Evolutionary conservation across 2,888 invertebrate genomes (phyloP).

Genomic region (Amaurobius ferox): DNA sequence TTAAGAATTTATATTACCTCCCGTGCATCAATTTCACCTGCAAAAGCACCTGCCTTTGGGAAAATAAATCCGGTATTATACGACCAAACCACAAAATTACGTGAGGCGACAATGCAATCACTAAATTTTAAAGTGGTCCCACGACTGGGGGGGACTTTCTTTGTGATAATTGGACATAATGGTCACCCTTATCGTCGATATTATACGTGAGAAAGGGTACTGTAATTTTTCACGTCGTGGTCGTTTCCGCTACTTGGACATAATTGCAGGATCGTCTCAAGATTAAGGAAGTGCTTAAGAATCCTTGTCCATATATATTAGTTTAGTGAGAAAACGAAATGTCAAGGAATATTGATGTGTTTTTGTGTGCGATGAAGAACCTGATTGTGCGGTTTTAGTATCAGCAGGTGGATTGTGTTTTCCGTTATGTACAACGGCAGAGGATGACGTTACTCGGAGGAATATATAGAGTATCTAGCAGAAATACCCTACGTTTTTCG

Average conservation of each 20-base stretch:
- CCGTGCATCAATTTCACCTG: neutral
- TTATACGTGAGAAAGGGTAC: neutral
- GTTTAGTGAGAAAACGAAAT: neutral
- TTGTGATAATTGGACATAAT: constrained; percentile 12
- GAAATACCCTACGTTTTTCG: no score
- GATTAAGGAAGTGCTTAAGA: neutral
- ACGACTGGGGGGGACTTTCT: neutral
- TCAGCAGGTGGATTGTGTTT: neutral
- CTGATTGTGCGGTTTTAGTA: neutral
- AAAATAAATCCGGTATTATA: constrained; percentile 19
- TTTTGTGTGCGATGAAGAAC: no score
- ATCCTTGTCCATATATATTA: neutral
- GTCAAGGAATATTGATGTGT: neutral
- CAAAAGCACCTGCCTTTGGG: constrained; percentile 37
- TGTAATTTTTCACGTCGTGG: neutral
- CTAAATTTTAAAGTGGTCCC: constrained; percentile 16
- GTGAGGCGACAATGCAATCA: constrained; percentile 38
- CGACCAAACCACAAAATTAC: constrained; percentile 56
- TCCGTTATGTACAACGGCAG: no score
- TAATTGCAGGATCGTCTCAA: neutral
- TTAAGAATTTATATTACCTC: no score
- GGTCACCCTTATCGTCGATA: neutral
- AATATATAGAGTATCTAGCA: no score
- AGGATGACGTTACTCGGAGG: no score
- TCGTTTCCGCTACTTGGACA: neutral